Conservation (phyloP, 2,797 vertebrate genomes). For the Chromobotia macracanthus region DNA sequence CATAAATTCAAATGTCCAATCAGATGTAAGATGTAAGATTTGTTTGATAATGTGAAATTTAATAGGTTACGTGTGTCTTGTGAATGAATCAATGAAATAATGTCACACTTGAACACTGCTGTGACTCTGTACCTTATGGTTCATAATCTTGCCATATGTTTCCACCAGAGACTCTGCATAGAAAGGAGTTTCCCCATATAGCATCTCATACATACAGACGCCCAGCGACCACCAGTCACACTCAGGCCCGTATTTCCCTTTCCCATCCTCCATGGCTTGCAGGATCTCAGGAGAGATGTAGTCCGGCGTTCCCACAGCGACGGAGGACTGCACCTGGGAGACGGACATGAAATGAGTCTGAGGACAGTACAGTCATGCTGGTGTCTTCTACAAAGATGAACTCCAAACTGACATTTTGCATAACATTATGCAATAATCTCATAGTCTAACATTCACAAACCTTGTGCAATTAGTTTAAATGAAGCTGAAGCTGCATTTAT, state of each 20-base stretch:
- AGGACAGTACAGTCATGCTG: neutral
- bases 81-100: too few species aligned
- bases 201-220: conserved; percentile 99
- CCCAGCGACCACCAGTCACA: conserved; percentile 99
- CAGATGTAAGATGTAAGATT: too few species aligned
- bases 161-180: conserved; percentile 99
- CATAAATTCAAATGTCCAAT: too few species aligned
- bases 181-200: conserved; percentile 99
- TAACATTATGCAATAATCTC: neutral
- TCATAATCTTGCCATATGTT: conserved; percentile 99
- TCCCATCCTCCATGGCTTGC: conserved; percentile 99
- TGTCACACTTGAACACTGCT: too few species aligned
- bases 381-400: neutral
- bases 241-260: conserved; percentile 97
- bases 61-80: too few species aligned
- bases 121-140: conserved; percentile 90
- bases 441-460: neutral
- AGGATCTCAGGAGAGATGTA: conserved; percentile 99
- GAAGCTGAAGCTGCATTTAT: too few species aligned
- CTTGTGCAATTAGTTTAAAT: too few species aligned
- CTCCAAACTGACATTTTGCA: too few species aligned
- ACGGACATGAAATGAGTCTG: neutral
- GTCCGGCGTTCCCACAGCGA: conserved; percentile 97
- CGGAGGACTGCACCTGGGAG: conserved; percentile 98
- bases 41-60: too few species aligned